phyloP scores from a whole-genome alignment of 2,797 vertebrate species.

The Ambastaia sidthimunki region DNA sequence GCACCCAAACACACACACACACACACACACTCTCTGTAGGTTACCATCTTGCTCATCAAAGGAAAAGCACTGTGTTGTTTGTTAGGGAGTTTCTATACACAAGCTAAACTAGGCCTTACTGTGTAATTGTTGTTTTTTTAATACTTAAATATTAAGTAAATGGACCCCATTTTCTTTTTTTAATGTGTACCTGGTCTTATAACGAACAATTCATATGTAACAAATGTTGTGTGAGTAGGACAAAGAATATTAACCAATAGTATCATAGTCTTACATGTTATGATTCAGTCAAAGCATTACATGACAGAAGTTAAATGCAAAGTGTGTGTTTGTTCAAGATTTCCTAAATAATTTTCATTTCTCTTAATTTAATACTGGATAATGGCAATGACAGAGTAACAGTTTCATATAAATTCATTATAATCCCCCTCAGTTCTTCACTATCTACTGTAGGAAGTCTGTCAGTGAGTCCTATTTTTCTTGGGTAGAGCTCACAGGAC shows the following conservation, averaged over 20 bases:
- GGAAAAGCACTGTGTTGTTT: conserved; percentile 14
- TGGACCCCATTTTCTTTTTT: neutral
- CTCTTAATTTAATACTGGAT: too few species aligned
- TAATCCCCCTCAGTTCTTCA: conserved; percentile 11
- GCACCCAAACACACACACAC: neutral
- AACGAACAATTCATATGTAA: too few species aligned
- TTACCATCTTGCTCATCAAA: conserved; percentile 22
- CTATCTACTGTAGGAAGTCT: conserved; percentile 21
- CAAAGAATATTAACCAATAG: too few species aligned
- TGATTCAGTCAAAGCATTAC: too few species aligned
- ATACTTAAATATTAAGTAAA: neutral
- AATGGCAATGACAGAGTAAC: too few species aligned
- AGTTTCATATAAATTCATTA: neutral
- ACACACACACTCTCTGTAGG: too few species aligned
- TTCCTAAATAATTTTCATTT: neutral
- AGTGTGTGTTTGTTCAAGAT: neutral
- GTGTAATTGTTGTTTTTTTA: neutral
- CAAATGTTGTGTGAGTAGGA: too few species aligned
- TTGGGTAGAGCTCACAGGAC: conserved; percentile 53
- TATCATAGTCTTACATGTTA: too few species aligned
- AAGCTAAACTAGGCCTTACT: conserved; percentile 2
- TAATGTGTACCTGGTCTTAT: too few species aligned
- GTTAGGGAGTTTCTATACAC: conserved; percentile 9
- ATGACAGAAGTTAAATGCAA: too few species aligned
- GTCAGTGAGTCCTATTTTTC: conserved; percentile 63